Percentiles rank a stretch among this genome's conserved stretches.
Evolutionary conservation across 2,888 invertebrate species (phyloP).

Genomic region (Cantharis flavilabris): DNA sequence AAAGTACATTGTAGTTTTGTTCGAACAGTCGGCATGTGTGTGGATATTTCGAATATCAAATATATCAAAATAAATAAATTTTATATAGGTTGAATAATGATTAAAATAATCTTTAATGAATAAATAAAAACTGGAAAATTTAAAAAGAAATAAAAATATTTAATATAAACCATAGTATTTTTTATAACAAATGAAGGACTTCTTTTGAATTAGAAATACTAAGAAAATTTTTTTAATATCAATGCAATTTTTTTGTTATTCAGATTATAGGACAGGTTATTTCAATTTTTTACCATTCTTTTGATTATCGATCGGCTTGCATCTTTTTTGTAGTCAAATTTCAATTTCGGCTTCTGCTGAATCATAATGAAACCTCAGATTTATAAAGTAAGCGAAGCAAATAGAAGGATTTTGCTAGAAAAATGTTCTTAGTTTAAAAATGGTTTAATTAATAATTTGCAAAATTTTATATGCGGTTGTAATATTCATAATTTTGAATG

Average conservation of each 20-base stretch:
- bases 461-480: neutral
- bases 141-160: no score
- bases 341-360: neutral
- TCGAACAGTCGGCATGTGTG: neutral
- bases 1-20: neutral
- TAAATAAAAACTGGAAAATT: no score
- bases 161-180: no score
- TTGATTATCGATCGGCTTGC: neutral
- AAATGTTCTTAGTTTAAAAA: neutral
- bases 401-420: neutral
- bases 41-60: neutral
- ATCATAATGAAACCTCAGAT: neutral
- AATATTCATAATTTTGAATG: neutral
- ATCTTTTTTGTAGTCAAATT: neutral
- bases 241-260: neutral
- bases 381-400: neutral
- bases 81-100: no score
- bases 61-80: neutral
- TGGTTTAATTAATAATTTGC: neutral
- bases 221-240: neutral
- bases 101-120: no score
- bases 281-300: neutral
- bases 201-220: no score
- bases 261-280: neutral
- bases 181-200: no score